phyloP scores from a whole-genome alignment of 2,113 vertebrate genomes.

The Phocoena phocoena region DNA sequence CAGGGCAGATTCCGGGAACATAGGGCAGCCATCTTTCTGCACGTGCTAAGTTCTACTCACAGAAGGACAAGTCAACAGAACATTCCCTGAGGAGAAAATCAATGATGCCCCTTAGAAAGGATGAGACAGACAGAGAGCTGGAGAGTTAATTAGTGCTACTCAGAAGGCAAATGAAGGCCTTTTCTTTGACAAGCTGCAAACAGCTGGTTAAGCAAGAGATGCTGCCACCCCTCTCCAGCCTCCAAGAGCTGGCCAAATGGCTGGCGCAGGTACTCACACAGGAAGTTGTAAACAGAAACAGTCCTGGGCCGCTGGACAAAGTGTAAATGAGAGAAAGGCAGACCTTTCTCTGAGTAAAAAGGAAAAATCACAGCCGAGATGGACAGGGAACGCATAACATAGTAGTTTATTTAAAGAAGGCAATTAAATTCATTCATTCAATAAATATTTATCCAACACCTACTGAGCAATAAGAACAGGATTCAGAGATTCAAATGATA shows the following conservation, averaged over 20 bases:
- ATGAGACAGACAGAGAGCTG: slow-evolving; percentile 48
- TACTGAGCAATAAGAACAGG: slow-evolving; percentile 8
- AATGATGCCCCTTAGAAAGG: slow-evolving; percentile 47
- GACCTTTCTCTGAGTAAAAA: background rate
- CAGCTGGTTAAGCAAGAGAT: slow-evolving; percentile 58
- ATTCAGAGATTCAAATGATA: background rate
- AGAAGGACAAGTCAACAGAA: slow-evolving; percentile 46
- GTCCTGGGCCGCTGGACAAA: background rate
- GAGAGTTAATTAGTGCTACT: slow-evolving; percentile 72
- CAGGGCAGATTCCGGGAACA: background rate
- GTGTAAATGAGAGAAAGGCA: background rate
- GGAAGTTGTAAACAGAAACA: slow-evolving; percentile 19
- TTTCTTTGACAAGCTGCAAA: slow-evolving; percentile 73
- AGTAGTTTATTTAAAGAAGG: slow-evolving; percentile 30
- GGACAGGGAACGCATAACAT: background rate
- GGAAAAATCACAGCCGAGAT: background rate
- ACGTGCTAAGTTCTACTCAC: background rate
- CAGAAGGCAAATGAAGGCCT: slow-evolving; percentile 75
- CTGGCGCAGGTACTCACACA: slow-evolving; percentile 42
- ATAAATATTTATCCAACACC: slow-evolving; percentile 51
- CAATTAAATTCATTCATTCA: background rate
- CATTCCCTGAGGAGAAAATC: slow-evolving; percentile 64
- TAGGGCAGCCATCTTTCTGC: background rate
- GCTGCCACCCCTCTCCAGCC: slow-evolving; percentile 21
- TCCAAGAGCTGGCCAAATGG: slow-evolving; percentile 49